phyloP scores from a whole-genome alignment of 2,797 vertebrate species.

The Limosa lapponica region DNA sequence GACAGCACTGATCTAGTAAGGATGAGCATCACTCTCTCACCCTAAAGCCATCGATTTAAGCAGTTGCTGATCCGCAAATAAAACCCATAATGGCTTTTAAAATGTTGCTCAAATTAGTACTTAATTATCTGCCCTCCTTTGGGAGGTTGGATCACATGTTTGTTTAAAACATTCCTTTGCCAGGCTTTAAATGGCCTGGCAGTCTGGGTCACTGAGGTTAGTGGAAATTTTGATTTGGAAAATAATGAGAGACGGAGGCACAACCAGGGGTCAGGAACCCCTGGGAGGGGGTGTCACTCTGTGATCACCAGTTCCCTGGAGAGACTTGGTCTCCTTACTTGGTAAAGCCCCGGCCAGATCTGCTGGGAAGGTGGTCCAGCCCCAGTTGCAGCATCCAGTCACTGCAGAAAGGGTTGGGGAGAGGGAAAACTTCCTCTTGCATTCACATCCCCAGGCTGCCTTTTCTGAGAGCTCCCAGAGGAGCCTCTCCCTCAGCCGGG shows the following conservation, averaged over 20 bases:
- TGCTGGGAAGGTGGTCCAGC: not conserved
- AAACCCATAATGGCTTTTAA: constrained; percentile 10
- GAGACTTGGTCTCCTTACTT: not conserved
- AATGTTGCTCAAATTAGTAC: constrained; percentile 2
- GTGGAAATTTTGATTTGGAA: not conserved
- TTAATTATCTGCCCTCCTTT: constrained; percentile 4
- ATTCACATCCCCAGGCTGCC: not conserved
- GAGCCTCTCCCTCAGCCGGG: not conserved
- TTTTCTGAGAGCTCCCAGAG: not conserved
- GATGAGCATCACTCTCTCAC: not conserved
- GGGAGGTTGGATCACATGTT: not conserved
- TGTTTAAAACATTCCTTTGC: not conserved
- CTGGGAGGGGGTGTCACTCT: not conserved
- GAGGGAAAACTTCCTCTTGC: not conserved
- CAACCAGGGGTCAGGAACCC: not conserved
- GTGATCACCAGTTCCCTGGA: fast-evolving
- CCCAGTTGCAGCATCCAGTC: not conserved
- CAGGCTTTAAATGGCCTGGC: not conserved
- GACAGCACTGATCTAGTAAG: not conserved
- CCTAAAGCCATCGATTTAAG: not conserved
- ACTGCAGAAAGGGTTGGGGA: not conserved
- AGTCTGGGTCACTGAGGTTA: not conserved
- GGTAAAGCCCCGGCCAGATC: not conserved
- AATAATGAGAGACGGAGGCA: not conserved
- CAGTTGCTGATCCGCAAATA: constrained; percentile 15